Evolutionary conservation across 1,140 invertebrate genomes (phyloP), one percentile per base, ranked within the genome.

Genomic region (Melanaphis sacchari): DNA sequence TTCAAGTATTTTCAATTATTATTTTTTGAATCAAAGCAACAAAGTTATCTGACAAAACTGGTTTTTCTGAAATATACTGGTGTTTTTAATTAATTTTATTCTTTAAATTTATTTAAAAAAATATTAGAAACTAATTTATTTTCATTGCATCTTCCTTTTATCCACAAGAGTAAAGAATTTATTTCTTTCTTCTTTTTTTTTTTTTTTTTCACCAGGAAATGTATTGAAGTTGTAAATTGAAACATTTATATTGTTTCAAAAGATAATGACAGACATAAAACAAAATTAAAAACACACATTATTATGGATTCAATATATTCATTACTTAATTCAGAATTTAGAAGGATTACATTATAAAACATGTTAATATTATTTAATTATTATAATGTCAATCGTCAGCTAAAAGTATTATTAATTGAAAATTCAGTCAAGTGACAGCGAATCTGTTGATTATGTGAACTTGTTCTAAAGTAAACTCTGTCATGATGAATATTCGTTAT

Each of bases 341-440:
- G n/a, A 76, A 76, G 15, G 31, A 36, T n/a, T 76, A n/a, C 31
- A 76, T n/a, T n/a, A 76, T 49, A 15, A 49, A 18, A 49, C 46
- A 49, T 76, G 31, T n/a, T 76, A 76, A 76, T n/a, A 76, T 76
- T 76, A n/a, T 76, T 76, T n/a, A 76, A n/a, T 76, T 36, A 40
- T 9, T 40, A 40, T 82, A 24, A 82, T 24, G 36, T 24, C 18
- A 82, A 40, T 82, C 36, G 26, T 41, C 41, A 31, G 84, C 40
- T 87, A 87, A 43, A 46, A 43, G 11, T 43, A 87, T 87, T 46
- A 87, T 43, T 41, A 41, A 87, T 87, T 87, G 40, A 87, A 46
- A 87, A 43, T 43, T 7, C 40, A 43, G 41, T 24, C 24, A 18
- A 87, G 84, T 43, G 84, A 43, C 84, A 43, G 26, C n/a, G 18